Conservation (phyloP, 2,113 vertebrate genomes). For the Dryoscopus gambensis region DNA sequence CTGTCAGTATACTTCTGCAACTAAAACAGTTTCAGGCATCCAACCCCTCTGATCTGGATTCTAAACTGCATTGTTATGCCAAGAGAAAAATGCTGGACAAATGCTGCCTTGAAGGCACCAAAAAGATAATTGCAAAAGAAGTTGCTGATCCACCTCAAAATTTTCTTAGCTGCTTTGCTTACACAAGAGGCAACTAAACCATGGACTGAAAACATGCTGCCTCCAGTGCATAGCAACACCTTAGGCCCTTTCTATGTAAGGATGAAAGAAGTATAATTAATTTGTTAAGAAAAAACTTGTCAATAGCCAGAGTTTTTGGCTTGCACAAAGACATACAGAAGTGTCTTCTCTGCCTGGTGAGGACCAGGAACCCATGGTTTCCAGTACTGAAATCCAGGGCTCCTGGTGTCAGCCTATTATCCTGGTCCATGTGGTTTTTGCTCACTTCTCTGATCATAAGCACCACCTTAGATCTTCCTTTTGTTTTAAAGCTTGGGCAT, state of each 20-base stretch:
- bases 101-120: neutral
- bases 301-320: neutral
- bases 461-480: neutral
- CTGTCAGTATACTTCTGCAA: neutral
- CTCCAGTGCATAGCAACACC: neutral
- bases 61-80: neutral
- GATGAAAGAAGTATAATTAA: neutral
- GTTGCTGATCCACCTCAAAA: neutral
- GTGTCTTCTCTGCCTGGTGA: neutral
- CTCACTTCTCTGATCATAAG: neutral
- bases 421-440: neutral
- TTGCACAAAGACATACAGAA: neutral
- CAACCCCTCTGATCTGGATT: rapidly evolving
- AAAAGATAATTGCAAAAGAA: neutral
- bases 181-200: neutral
- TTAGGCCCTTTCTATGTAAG: neutral
- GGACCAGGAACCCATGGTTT: neutral
- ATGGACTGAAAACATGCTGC: neutral
- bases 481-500: neutral
- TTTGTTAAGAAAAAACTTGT: neutral
- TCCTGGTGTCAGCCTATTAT: neutral
- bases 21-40: neutral
- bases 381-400: neutral
- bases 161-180: neutral
- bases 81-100: neutral